Conservation (phyloP, 2,113 vertebrate species). For the Xenus cinereus region DNA sequence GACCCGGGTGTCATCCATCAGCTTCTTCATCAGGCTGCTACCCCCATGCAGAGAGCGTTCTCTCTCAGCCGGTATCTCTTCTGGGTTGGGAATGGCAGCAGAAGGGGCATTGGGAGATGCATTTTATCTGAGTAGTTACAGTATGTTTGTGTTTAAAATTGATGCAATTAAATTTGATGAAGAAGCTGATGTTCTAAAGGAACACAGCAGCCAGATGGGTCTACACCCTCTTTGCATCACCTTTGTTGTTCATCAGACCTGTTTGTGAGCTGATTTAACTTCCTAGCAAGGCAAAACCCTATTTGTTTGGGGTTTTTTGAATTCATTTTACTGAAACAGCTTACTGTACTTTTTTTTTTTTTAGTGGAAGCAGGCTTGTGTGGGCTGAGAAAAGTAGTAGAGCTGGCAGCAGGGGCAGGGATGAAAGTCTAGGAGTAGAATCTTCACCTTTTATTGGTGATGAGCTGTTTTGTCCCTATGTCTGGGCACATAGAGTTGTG, state of each 20-base stretch:
- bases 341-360: not conserved
- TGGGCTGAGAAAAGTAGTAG: not conserved
- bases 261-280: not conserved
- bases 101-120: not conserved
- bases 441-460: not conserved
- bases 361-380: not conserved
- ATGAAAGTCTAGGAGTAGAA: not conserved
- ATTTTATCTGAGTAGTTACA: not conserved
- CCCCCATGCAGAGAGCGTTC: not conserved
- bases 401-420: not conserved
- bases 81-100: not conserved
- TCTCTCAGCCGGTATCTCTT: not conserved
- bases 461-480: not conserved
- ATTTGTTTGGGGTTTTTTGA: accelerated
- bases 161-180: not conserved
- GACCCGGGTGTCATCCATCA: not conserved
- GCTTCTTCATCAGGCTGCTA: not conserved
- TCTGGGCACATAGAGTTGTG: not conserved
- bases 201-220: not conserved
- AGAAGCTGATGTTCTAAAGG: not conserved
- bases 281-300: not conserved
- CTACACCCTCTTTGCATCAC: not conserved
- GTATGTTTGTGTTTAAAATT: not conserved
- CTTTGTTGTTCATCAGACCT: not conserved
- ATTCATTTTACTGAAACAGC: not conserved